A percentile compares a stretch with the other conserved stretches of the same genome.
Conservation (phyloP, 1,140 invertebrate species). For the Neotoxoptera formosana region DNA sequence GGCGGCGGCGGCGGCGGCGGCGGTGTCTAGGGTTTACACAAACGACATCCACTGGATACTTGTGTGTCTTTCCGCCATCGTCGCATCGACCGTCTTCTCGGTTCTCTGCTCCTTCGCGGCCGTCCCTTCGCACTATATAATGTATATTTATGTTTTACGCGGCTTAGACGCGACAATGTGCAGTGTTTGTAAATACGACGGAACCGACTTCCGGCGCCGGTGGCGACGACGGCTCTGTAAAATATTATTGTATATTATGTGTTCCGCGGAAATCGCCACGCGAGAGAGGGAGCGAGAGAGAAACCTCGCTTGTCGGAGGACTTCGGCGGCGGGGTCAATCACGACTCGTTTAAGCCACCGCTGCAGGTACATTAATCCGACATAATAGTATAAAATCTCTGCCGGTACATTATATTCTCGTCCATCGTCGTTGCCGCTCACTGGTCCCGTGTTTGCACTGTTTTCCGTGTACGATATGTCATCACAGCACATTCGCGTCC, state of each 20-base stretch:
- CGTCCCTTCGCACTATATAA: background rate
- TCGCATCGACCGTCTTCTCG: background rate
- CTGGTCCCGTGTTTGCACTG: background rate
- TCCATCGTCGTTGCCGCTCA: background rate
- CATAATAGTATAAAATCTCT: background rate
- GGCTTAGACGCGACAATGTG: background rate
- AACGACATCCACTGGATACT: constrained; percentile 20
- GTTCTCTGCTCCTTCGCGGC: background rate
- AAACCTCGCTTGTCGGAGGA: background rate
- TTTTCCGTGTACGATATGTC: background rate
- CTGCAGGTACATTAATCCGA: background rate
- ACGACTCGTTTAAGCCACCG: background rate
- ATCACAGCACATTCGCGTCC: background rate
- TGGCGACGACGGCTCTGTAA: background rate
- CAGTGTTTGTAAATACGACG: background rate
- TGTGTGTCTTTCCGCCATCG: background rate
- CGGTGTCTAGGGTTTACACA: constrained; percentile 41
- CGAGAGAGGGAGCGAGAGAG: background rate
- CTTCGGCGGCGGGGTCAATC: background rate
- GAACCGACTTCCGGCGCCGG: background rate
- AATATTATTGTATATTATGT: background rate
- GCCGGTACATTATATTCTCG: background rate
- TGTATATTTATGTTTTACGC: background rate
- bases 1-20: background rate
- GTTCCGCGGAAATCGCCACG: background rate